phyloP scores from a whole-genome alignment of 2,113 vertebrate species.

The Crotalus tigris region DNA sequence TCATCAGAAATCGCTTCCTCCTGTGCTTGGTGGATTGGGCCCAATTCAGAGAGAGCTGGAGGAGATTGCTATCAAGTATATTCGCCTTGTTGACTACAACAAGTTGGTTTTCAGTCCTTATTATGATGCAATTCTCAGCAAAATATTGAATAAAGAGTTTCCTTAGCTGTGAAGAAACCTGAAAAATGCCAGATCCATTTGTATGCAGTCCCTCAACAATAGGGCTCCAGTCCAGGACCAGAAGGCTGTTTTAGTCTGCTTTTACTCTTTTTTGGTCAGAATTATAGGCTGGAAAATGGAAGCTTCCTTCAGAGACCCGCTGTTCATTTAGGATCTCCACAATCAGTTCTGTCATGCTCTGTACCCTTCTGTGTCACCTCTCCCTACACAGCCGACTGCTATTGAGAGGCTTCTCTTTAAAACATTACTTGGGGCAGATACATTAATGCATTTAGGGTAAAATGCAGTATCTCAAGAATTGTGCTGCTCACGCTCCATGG shows the following conservation, averaged over 20 bases:
- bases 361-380: not conserved
- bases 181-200: slow-evolving; percentile 33
- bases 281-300: not conserved
- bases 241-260: not conserved
- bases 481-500: not conserved
- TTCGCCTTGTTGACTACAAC: slow-evolving; percentile 92
- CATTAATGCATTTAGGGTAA: not conserved
- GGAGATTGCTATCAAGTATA: slow-evolving; percentile 80
- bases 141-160: slow-evolving; percentile 66
- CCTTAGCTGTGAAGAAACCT: slow-evolving; percentile 29
- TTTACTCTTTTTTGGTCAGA: not conserved
- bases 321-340: not conserved
- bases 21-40: slow-evolving; percentile 82
- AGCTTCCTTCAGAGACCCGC: not conserved
- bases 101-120: slow-evolving; percentile 96
- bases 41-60: slow-evolving; percentile 87
- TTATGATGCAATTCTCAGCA: slow-evolving; percentile 84
- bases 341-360: not conserved
- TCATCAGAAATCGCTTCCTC: slow-evolving; percentile 73
- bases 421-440: not conserved
- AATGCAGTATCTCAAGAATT: not conserved
- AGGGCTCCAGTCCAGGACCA: not conserved
- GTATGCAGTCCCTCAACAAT: not conserved
- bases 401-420: not conserved
- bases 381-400: not conserved